These are phyloP conservation scores for Rhynchonycteris naso DNA, from an alignment of 2,797 vertebrate species.

Conservation along the genomic window DNA sequence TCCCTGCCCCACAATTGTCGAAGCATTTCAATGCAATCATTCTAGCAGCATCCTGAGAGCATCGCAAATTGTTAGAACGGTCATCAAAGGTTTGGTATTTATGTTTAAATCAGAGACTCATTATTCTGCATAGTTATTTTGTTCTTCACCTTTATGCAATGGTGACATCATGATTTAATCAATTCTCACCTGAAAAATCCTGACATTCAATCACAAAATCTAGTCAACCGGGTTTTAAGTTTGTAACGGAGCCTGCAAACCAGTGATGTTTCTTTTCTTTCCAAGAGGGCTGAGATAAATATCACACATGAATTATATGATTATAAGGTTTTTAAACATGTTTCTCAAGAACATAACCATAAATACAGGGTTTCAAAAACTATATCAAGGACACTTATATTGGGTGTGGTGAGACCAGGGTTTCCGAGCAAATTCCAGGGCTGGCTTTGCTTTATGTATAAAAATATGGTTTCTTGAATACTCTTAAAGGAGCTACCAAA, in stretches of 20 bases:
- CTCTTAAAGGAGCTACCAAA: background rate
- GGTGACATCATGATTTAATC: background rate
- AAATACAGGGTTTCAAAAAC: conserved; percentile 38
- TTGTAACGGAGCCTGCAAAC: background rate
- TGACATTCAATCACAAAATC: background rate
- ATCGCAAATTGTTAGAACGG: background rate
- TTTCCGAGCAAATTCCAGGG: background rate
- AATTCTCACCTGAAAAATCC: background rate
- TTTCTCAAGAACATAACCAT: conserved; percentile 50
- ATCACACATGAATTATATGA: background rate
- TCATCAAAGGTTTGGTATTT: background rate
- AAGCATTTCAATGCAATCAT: background rate
- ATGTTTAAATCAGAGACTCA: conserved; percentile 26
- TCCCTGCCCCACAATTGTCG: background rate
- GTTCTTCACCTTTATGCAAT: background rate
- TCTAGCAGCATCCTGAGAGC: background rate
- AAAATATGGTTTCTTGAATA: background rate
- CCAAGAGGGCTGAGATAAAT: conserved; percentile 9
- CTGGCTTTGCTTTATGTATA: background rate
- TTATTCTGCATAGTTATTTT: background rate
- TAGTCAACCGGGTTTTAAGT: background rate
- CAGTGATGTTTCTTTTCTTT: background rate
- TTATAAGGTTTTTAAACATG: conserved; percentile 36
- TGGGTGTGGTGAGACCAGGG: background rate
- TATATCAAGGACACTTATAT: background rate